Evolutionary conservation across 1,140 invertebrate species (phyloP).

Genomic region (Orius laevigatus): DNA sequence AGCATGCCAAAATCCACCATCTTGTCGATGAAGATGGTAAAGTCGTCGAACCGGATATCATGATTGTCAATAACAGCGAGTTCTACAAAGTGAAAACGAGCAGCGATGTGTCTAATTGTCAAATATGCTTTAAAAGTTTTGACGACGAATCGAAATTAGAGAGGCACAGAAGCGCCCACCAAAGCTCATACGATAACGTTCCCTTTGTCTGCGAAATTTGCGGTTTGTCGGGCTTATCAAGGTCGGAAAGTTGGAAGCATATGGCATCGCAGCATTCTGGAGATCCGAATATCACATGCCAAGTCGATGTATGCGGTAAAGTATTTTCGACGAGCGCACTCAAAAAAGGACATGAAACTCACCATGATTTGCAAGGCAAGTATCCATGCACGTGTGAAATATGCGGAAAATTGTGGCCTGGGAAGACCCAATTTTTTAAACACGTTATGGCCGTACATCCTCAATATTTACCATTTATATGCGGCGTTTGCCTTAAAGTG

Average conservation of each 20-base stretch:
- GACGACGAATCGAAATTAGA: constrained; percentile 32
- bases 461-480: constrained; percentile 34
- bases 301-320: constrained; percentile 30
- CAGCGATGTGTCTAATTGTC: constrained; percentile 28
- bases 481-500: constrained; percentile 36
- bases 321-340: constrained; percentile 33
- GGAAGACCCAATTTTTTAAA: constrained; percentile 38
- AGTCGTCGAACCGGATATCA: constrained; percentile 30
- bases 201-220: constrained; percentile 36
- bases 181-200: constrained; percentile 24
- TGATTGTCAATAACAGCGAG: constrained; percentile 17
- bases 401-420: constrained; percentile 36
- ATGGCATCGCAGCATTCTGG: constrained; percentile 29
- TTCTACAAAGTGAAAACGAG: constrained; percentile 1
- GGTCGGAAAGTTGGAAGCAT: constrained; percentile 37
- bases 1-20: constrained; percentile 38
- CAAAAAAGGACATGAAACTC: constrained; percentile 30
- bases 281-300: constrained; percentile 30
- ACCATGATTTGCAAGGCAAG: constrained; percentile 32
- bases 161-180: constrained; percentile 32
- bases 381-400: constrained; percentile 26
- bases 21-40: constrained; percentile 26
- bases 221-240: constrained; percentile 31
- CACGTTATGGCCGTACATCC: constrained; percentile 38
- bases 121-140: constrained; percentile 32